A percentile compares a stretch with the other conserved stretches of the same genome.
phyloP scores from a whole-genome alignment of 1,140 invertebrate species.

The Brachystomella parvula region DNA sequence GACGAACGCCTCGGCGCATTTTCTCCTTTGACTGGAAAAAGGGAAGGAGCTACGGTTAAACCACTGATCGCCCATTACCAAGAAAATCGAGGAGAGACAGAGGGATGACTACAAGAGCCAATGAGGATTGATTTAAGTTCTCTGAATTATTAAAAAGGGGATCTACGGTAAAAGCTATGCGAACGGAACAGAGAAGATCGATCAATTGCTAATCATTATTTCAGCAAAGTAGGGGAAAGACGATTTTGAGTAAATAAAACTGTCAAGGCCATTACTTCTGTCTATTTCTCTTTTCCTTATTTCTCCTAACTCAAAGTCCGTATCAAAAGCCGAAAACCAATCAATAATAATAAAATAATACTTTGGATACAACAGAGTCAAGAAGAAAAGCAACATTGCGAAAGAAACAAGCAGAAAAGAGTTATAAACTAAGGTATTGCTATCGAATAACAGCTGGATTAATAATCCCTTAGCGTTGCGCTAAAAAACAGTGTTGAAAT shows the following conservation, averaged over 20 bases:
- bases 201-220: background rate
- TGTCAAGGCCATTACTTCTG: background rate
- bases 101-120: background rate
- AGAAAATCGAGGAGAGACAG: background rate
- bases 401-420: too few species aligned
- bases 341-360: background rate
- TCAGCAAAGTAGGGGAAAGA: too few species aligned
- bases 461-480: too few species aligned
- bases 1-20: conserved; percentile 89
- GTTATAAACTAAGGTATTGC: too few species aligned
- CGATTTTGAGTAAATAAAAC: too few species aligned
- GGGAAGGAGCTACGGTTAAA: too few species aligned
- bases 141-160: conserved; percentile 4
- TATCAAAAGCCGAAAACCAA: background rate
- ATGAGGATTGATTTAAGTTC: background rate
- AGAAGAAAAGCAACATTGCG: too few species aligned
- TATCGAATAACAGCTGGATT: too few species aligned
- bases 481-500: too few species aligned
- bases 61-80: conserved; percentile 4
- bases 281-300: background rate
- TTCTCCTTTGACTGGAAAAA: conserved; percentile 88
- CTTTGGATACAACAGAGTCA: too few species aligned
- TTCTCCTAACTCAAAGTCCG: background rate
- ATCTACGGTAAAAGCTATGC: too few species aligned
- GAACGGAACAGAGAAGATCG: too few species aligned